Base-by-base conservation (phyloP, 2,113 vertebrate genomes). In the Trogon melanurus region DNA sequence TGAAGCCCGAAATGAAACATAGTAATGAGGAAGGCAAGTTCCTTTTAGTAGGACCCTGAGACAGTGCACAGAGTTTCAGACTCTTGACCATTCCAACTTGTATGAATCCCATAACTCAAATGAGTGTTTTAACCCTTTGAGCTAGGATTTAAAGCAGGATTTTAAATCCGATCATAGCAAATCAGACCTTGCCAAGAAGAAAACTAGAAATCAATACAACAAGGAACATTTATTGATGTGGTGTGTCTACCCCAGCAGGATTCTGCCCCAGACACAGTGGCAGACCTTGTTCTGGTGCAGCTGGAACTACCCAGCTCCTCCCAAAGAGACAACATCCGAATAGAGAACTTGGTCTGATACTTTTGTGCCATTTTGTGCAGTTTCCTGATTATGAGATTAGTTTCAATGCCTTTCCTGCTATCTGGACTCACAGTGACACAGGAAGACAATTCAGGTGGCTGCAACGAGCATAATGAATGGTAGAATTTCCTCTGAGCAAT, bases 201-300 rank as follows among this genome's bases (percentile, higher is more conserved):
- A 50, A 62, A 15, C 13, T 13, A 41, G 41, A 41, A 16, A 61
- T 74, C 57, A 21, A 4, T 34, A 26, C n/a, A 75, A 14, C 26
- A 38, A 30, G 19, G 45, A 54, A n/a, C 9, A 3, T 36, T 34
- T 67, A 34, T 36, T 70, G 53, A 27, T 2, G 5, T 2, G 2
- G 27, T n/a, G 18, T 1, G 0, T 2, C 3, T 57, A 45, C 13
- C 34, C 8, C 6, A 10, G 12, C 26, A 81, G 47, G 26, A 26
- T 54, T 50, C 45, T 80, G 16, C 38, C 10, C 22, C 16, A n/a
- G 50, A 22, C 38, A 6, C 1, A 1, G 26, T 32, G 38, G 26
- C 38, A 70, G n/a, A 30, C 22, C 22, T 32, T 58, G 10, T 58
- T 75, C 73, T 88, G 26, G 9, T 58, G n/a, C 1, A 10, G 47